phyloP scores from a whole-genome alignment of 2,113 vertebrate genomes.

The Oncorhynchus gorbuscha region DNA sequence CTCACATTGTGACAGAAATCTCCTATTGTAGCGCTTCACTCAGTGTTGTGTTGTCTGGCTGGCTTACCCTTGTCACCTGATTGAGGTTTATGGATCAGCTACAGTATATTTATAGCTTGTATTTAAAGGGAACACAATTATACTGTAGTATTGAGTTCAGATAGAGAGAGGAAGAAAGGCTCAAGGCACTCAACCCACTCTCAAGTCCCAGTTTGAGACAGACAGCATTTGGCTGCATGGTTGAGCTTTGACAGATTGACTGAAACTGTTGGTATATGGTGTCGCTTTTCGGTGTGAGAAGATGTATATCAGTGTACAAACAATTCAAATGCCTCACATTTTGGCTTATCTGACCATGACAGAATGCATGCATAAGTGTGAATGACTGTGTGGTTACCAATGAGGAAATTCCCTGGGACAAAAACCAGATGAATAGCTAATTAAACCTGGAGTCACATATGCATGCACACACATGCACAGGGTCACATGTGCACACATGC shows the following conservation, averaged over 20 bases:
- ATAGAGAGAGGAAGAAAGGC: not conserved
- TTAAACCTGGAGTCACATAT: constrained; percentile 6
- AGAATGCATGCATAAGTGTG: not conserved
- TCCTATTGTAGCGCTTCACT: not conserved
- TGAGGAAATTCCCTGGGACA: constrained; percentile 2
- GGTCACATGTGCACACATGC: not conserved
- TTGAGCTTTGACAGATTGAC: not conserved
- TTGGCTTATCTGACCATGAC: not conserved
- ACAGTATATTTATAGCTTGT: not conserved
- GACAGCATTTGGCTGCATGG: not conserved
- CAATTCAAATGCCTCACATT: not conserved
- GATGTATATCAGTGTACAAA: not conserved
- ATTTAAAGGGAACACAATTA: not conserved
- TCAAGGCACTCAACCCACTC: not conserved
- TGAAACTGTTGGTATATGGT: not conserved
- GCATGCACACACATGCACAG: not conserved
- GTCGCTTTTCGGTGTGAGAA: not conserved
- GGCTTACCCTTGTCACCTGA: not conserved
- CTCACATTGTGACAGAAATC: not conserved
- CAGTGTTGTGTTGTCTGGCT: not conserved
- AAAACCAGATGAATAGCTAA: constrained; percentile 8
- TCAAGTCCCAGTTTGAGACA: not conserved
- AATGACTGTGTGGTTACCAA: not conserved
- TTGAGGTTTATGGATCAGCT: not conserved
- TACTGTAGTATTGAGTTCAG: not conserved